Percentiles rank a stretch among this genome's conserved stretches.
phyloP scores from a whole-genome alignment of 2,113 vertebrate species.

The Microtus montanus region DNA sequence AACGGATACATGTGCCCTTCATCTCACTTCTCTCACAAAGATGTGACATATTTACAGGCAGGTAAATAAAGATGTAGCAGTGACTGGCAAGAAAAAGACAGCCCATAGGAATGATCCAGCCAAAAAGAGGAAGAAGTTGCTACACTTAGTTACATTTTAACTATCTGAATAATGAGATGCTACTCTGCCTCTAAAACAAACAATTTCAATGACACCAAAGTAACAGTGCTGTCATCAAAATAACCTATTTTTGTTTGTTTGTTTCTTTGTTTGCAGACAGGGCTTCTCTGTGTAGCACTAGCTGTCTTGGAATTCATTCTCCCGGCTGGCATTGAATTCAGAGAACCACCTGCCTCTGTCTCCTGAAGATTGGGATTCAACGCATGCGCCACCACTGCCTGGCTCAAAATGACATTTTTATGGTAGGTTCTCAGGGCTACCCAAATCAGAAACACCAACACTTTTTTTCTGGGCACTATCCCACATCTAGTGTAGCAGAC shows the following conservation, averaged over 20 bases:
- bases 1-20: neutral
- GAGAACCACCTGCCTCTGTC: neutral
- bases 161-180: neutral
- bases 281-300: neutral
- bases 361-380: neutral
- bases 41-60: constrained; percentile 3
- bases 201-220: neutral
- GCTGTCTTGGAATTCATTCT: neutral
- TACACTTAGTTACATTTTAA: neutral
- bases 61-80: neutral
- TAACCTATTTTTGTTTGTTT: no score
- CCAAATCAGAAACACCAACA: neutral
- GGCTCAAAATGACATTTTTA: neutral
- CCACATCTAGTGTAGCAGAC: neutral
- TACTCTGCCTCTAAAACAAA: neutral
- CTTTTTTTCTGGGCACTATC: neutral
- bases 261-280: neutral
- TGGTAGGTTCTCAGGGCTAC: neutral
- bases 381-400: neutral
- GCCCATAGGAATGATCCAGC: neutral
- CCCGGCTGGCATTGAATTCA: no score
- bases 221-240: neutral
- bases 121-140: neutral
- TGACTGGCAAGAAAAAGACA: neutral
- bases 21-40: neutral